Base-by-base conservation (phyloP, 2,113 vertebrate genomes). In the Grallaria varia region DNA sequence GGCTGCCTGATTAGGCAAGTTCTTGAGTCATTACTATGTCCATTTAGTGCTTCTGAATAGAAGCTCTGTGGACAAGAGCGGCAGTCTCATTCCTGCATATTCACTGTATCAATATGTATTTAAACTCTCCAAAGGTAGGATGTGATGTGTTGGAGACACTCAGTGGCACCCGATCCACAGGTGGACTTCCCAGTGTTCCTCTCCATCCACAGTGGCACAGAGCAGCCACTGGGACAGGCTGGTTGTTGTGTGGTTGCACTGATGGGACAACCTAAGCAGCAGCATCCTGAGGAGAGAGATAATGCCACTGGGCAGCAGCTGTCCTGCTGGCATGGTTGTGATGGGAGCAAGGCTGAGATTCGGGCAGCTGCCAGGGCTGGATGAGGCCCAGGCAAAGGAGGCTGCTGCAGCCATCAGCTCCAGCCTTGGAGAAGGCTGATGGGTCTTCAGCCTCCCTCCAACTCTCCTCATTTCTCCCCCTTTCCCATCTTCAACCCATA, bases 231-330 rank as follows among this genome's bases (percentile, higher is more conserved):
- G 39, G 23, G 49, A 35, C 22, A 45, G 47, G 52, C 73, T 59
- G 42, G 14, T n/a, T 39, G 11, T 63, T 0, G 0, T 2, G 1
- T 73, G 49, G 18, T 62, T 64, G 33, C 45, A 21, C 55, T 74
- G n/a, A 44, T 44, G 59, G 60, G 59, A 53, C 55, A 69, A 33
- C 31, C 16, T 69, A 27, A 84, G 49, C 53, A 63, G 71, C 35
- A 91, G 21, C 39, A 68, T 64, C 35, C 44, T 0, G 0, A 20
- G n/a, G 12, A 25, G 42, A 60, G 17, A 20, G 25, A 24, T 66
- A 24, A 22, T 22, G 9, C 30, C 4, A 1, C 16, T 27, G 72
- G 27, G 33, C 1, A 0, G 21, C 72, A 50, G 55, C 73, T 69
- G 28, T 10, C 30, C 33, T 56, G 8, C 47, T 23, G 67, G 21